phyloP scores from a whole-genome alignment of 2,113 vertebrate species.

The Uropsilus gracilis region DNA sequence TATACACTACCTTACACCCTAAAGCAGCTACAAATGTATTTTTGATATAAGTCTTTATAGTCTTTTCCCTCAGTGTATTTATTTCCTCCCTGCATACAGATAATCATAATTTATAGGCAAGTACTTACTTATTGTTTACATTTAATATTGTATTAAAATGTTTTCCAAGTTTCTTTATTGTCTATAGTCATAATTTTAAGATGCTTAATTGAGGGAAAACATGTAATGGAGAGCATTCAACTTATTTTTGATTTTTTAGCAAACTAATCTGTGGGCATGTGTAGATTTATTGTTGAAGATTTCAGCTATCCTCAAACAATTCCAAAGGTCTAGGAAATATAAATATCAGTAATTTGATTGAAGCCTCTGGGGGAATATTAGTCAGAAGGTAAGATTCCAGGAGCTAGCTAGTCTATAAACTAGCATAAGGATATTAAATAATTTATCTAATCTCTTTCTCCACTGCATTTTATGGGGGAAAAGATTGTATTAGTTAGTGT shows the following conservation, averaged over 20 bases:
- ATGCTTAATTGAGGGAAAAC: background rate
- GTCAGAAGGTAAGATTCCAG: background rate
- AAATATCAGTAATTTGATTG: background rate
- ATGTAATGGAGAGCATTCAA: background rate
- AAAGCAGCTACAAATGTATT: conserved; percentile 34
- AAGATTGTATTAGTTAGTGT: background rate
- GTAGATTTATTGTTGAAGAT: background rate
- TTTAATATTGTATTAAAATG: conserved; percentile 24
- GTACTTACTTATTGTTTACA: conserved; percentile 48
- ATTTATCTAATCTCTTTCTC: background rate
- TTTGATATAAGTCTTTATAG: conserved; percentile 48
- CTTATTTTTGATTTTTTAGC: background rate
- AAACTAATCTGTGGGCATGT: background rate
- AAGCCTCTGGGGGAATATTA: background rate
- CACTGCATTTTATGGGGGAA: background rate
- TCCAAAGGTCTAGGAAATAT: background rate
- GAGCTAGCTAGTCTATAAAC: background rate
- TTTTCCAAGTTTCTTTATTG: background rate
- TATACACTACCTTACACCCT: background rate
- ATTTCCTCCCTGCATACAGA: conserved; percentile 32
- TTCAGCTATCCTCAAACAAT: background rate
- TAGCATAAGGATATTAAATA: background rate
- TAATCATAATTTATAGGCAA: conserved; percentile 29
- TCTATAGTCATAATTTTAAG: conserved; percentile 8
- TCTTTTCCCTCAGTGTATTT: background rate